Evolutionary conservation across 1,140 invertebrate genomes (phyloP).

Genomic region (Phthorimaea operculella): DNA sequence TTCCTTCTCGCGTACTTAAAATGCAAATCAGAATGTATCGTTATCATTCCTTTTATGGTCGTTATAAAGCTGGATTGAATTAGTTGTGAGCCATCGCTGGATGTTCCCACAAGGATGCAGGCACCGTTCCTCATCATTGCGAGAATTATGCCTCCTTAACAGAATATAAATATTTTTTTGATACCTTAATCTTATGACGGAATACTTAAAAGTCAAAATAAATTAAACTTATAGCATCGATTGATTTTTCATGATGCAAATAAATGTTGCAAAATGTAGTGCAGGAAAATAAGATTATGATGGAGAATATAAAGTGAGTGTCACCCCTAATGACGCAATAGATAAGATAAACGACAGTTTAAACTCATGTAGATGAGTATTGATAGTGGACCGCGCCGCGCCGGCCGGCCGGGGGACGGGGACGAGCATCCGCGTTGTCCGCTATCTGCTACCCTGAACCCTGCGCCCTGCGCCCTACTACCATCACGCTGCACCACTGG

Average conservation of each 20-base stretch:
- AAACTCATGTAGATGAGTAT: constrained; percentile 41
- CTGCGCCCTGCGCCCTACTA: too few relatives aligned
- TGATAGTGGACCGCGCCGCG: constrained; percentile 16
- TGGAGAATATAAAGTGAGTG: background rate
- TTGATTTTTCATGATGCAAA: too few relatives aligned
- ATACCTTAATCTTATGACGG: too few relatives aligned
- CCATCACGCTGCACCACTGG: too few relatives aligned
- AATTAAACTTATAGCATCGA: too few relatives aligned
- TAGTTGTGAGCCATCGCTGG: constrained; percentile 18
- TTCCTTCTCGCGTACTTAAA: constrained; percentile 23
- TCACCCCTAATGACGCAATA: constrained; percentile 26
- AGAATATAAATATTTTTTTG: background rate
- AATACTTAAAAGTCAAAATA: too few relatives aligned
- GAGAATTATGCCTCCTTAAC: background rate
- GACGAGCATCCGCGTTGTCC: background rate
- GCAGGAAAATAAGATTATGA: too few relatives aligned
- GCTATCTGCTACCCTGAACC: background rate
- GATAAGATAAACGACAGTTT: constrained; percentile 50
- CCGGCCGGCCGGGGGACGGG: background rate
- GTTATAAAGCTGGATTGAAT: constrained; percentile 19
- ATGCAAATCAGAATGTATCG: constrained; percentile 28
- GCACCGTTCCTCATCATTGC: background rate
- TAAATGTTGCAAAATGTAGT: too few relatives aligned
- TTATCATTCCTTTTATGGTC: constrained; percentile 26
- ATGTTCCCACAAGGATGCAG: constrained; percentile 15